These are phyloP conservation scores for Cataglyphis altisquamis DNA, from an alignment of 2,888 invertebrate species.

Conservation along the genomic window DNA sequence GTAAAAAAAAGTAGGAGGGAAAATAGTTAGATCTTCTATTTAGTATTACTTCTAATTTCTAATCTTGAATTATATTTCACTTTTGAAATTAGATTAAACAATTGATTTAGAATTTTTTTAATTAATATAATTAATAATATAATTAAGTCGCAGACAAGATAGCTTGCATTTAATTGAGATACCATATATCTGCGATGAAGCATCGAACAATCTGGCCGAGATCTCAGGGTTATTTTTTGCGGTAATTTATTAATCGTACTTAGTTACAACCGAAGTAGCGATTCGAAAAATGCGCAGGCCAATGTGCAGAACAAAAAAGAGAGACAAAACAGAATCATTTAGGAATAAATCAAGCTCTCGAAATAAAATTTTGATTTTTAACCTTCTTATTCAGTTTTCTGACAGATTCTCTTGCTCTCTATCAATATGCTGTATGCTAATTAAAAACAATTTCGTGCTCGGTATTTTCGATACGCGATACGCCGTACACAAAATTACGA, in stretches of 20 bases:
- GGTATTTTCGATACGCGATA: conserved; percentile 40
- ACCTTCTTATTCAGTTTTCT: conserved; percentile 80
- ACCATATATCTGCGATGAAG: conserved; percentile 62
- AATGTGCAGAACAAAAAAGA: conserved; percentile 4
- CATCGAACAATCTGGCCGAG: conserved; percentile 62
- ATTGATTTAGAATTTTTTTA: not conserved
- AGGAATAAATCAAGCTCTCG: conserved; percentile 72
- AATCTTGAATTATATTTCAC: not conserved
- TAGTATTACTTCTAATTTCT: conserved; percentile 3
- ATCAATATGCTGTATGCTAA: conserved; percentile 39
- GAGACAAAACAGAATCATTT: not conserved
- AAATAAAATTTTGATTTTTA: conserved; percentile 82
- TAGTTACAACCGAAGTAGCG: conserved; percentile 63
- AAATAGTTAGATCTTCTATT: not conserved
- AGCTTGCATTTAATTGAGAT: conserved; percentile 55
- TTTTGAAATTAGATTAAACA: not conserved
- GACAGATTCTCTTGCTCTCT: conserved; percentile 77
- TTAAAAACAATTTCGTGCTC: conserved; percentile 59
- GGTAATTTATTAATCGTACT: conserved; percentile 83
- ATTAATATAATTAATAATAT: not conserved
- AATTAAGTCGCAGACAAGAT: conserved; percentile 51
- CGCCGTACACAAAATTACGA: conserved; percentile 23
- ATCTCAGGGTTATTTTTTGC: conserved; percentile 80
- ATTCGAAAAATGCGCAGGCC: conserved; percentile 23
- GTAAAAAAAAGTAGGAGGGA: not conserved